Percentiles rank a stretch among this genome's conserved stretches.
These are phyloP conservation scores for Heliangelus exortis DNA, from an alignment of 2,797 vertebrate genomes.

Conservation along the genomic window DNA sequence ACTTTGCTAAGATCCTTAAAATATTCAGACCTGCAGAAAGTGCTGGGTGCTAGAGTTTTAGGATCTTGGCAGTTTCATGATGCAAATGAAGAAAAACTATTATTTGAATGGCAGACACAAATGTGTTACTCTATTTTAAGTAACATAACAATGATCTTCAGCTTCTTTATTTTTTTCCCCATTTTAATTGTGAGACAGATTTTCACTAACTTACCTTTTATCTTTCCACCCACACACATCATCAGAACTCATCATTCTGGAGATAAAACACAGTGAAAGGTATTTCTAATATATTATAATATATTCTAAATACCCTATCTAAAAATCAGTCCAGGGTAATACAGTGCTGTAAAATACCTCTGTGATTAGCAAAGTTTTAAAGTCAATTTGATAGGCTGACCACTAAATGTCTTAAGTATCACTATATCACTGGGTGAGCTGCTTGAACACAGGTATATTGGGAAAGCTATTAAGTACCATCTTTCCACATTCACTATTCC, in stretches of 20 bases:
- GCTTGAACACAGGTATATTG: background rate
- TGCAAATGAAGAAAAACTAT: background rate
- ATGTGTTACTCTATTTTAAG: background rate
- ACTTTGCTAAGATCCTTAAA: background rate
- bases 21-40: background rate
- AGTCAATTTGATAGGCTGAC: background rate
- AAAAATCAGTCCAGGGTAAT: background rate
- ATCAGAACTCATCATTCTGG: background rate
- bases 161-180: background rate
- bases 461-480: background rate
- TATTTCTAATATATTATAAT: background rate
- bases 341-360: background rate
- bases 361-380: background rate
- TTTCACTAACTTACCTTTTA: background rate
- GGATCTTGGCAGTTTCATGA: background rate
- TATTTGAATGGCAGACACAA: background rate
- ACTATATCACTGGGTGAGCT: background rate
- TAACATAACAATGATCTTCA: background rate
- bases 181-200: background rate
- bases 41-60: background rate
- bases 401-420: background rate
- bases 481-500: background rate
- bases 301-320: background rate
- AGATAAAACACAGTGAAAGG: conserved; percentile 23
- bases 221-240: background rate